Conservation (phyloP, 2,888 invertebrate species). For the Scaptomyza reducta region DNA sequence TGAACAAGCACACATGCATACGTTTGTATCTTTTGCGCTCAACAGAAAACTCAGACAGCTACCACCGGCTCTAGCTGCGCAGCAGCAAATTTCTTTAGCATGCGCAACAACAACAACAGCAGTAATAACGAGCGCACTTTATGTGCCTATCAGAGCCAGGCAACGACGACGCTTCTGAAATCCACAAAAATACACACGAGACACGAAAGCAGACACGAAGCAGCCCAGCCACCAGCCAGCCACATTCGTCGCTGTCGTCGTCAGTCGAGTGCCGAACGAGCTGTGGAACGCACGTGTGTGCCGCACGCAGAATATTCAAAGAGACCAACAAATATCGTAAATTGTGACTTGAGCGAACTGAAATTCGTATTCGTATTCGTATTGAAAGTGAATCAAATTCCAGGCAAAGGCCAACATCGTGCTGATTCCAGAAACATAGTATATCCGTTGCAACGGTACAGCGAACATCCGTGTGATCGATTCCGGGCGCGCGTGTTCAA, state of each 20-base stretch:
- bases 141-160: slow-evolving; percentile 69
- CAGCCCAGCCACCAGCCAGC: slow-evolving; percentile 11
- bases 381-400: slow-evolving; percentile 21
- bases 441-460: slow-evolving; percentile 19
- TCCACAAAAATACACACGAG: slow-evolving; percentile 37
- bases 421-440: too few species aligned
- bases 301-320: slow-evolving; percentile 37
- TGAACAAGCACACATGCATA: slow-evolving; percentile 50
- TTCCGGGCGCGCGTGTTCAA: slow-evolving; percentile 18
- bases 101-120: slow-evolving; percentile 46
- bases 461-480: slow-evolving; percentile 34
- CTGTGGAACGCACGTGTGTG: slow-evolving; percentile 75
- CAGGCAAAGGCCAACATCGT: neutral
- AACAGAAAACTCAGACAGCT: slow-evolving; percentile 43
- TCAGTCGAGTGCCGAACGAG: slow-evolving; percentile 82
- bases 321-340: neutral
- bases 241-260: slow-evolving; percentile 22
- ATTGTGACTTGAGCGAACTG: slow-evolving; percentile 1
- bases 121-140: slow-evolving; percentile 29
- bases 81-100: slow-evolving; percentile 55
- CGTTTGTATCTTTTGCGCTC: slow-evolving; percentile 51
- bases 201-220: slow-evolving; percentile 41
- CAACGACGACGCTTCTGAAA: slow-evolving; percentile 46
- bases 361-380: neutral
- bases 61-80: slow-evolving; percentile 54